These are phyloP conservation scores for Canis aureus DNA, from an alignment of 2,113 vertebrate species.

Conservation along the genomic window DNA sequence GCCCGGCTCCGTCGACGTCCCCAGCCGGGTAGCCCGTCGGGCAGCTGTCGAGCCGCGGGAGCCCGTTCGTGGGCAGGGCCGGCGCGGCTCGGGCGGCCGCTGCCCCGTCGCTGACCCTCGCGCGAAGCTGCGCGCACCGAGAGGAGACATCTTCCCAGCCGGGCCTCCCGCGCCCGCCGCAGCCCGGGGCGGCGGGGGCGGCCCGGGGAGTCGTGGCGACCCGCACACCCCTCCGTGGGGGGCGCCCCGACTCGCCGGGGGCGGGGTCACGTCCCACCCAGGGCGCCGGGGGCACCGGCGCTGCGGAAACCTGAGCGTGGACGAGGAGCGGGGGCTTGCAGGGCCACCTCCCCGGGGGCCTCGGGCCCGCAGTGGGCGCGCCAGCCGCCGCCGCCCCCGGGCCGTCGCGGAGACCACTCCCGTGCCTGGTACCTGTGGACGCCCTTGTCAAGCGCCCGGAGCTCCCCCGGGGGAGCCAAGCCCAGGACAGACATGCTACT, in stretches of 20 bases:
- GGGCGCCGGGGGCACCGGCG: constrained; percentile 77
- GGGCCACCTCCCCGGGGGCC: constrained; percentile 72
- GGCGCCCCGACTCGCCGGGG: constrained; percentile 79
- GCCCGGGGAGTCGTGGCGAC: neutral
- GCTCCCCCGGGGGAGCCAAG: constrained; percentile 49
- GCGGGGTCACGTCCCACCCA: constrained; percentile 80
- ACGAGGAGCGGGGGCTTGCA: constrained; percentile 62
- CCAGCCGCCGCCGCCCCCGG: constrained; percentile 61
- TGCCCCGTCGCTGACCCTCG: constrained; percentile 80
- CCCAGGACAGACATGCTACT: constrained; percentile 73
- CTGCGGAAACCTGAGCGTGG: constrained; percentile 74
- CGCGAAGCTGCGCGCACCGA: constrained; percentile 77
- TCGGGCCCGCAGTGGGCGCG: constrained; percentile 61
- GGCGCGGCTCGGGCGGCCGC: constrained; percentile 71
- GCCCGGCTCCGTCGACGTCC: constrained; percentile 76
- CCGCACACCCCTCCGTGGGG: constrained; percentile 63
- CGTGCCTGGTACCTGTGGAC: constrained; percentile 74
- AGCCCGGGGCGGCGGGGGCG: constrained; percentile 60
- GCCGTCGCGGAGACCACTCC: constrained; percentile 72
- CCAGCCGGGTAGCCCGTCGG: constrained; percentile 72
- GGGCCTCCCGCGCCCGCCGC: constrained; percentile 72
- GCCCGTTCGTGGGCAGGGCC: constrained; percentile 73
- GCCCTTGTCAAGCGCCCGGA: constrained; percentile 68
- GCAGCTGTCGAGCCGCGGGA: constrained; percentile 76
- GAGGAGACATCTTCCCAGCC: constrained; percentile 74